phyloP scores from a whole-genome alignment of 1,140 invertebrate species.

The Drosophila erecta region DNA sequence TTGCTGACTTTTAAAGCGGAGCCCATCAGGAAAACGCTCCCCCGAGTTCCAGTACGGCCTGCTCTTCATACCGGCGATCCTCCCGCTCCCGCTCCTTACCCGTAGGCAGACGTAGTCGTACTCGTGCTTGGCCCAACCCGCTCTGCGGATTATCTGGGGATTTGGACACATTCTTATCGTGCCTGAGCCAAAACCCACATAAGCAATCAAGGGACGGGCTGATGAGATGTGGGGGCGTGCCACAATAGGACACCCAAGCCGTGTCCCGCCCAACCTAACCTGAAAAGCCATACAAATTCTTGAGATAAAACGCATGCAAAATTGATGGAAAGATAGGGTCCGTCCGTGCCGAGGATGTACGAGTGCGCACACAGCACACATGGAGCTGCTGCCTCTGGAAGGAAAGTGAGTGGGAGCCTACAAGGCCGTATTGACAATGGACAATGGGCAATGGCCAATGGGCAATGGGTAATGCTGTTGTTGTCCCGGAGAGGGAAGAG shows the following conservation, averaged over 20 bases:
- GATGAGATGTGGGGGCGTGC: constrained; percentile 1
- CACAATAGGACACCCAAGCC: constrained; percentile 31
- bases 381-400: not conserved
- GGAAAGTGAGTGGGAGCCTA: constrained; percentile 9
- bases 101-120: not conserved
- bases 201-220: constrained; percentile 19
- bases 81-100: no score
- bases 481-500: not conserved
- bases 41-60: not conserved
- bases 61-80: not conserved
- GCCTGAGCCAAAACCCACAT: constrained; percentile 35
- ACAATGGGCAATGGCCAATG: constrained; percentile 45
- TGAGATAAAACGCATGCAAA: constrained; percentile 74
- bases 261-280: constrained; percentile 49
- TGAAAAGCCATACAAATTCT: constrained; percentile 71
- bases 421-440: constrained; percentile 71
- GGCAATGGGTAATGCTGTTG: no score
- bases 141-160: constrained; percentile 23
- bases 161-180: constrained; percentile 46
- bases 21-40: constrained; percentile 12
- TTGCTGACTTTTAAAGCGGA: constrained; percentile 35
- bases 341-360: constrained; percentile 27
- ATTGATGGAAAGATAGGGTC: constrained; percentile 79
- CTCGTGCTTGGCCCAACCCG: not conserved
- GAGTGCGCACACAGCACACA: not conserved